Base-by-base conservation (phyloP, 1,140 invertebrate species). In the Bombyx mori region DNA sequence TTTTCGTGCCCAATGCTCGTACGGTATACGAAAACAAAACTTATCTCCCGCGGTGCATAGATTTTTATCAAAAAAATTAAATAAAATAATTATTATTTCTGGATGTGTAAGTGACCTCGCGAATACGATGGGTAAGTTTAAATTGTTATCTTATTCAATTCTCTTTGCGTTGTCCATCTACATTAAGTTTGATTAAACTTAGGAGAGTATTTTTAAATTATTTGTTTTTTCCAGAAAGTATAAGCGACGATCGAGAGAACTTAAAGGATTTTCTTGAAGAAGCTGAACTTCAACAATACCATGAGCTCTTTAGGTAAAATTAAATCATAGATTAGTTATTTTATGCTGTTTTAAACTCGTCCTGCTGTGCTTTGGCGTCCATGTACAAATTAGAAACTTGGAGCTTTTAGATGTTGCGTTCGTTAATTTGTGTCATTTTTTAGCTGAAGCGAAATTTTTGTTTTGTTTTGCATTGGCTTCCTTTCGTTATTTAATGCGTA, bases 231-330 rank as follows among this genome's bases (percentile, higher is more conserved):
- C 52, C 67, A 83, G 81, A 84, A 61, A 69, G 59, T 62, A 56
- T 70, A 58, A 44, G 57, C 45, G 71, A 79, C 43, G 76, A 78
- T 54, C 71, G 70, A 65, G 75, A 77, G 45, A 73, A 68, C 56
- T 60, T 86, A 42, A 78, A 77, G 60, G 75, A 76, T 52, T 85
- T 86, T 67, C 75, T 86, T 47, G 72, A 77, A 67, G 74, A 85
- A 71, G 82, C 80, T 18, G 82, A 86, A 49, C 69, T 86, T 42
- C 65, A 67, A 54, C 82, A 85, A 58, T 85, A 86, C 70, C 79
- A 75, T 66, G 79, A 78, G 57, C 66, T 77, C 56, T 85, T 86
- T 64, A 83, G 80, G 83, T 86, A 75, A 70, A 57, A 56, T 53
- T 57, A 43, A 47, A 51, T 12, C 4, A 35, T 35, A 35, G 26